Conservation (phyloP, 2,113 vertebrate species). For the Melanotaenia duboulayi region DNA sequence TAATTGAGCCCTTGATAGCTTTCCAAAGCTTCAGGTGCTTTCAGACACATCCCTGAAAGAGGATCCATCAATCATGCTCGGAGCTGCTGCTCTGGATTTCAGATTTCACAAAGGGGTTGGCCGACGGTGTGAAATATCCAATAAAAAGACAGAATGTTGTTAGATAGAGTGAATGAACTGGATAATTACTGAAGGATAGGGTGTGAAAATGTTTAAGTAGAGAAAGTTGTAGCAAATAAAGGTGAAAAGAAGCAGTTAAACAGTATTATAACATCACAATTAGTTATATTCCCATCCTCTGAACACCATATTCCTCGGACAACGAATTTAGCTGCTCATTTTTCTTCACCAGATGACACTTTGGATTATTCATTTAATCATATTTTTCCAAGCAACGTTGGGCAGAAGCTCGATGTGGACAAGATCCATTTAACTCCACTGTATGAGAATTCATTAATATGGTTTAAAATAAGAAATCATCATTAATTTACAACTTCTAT, state of each 20-base stretch:
- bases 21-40: background rate
- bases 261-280: too few relatives aligned
- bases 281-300: too few relatives aligned
- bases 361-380: background rate
- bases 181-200: constrained; percentile 9
- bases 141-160: background rate
- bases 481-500: constrained; percentile 21
- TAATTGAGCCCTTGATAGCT: background rate
- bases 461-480: constrained; percentile 33
- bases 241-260: too few relatives aligned
- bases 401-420: background rate
- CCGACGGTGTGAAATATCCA: constrained; percentile 11
- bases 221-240: too few relatives aligned
- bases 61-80: too few relatives aligned
- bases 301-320: background rate
- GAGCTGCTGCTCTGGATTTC: background rate
- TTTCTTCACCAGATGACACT: background rate
- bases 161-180: background rate
- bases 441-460: too few relatives aligned
- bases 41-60: too few relatives aligned
- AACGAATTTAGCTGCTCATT: background rate
- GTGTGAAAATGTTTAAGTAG: too few relatives aligned
- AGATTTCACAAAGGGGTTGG: background rate
- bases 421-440: background rate
- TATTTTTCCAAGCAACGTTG: background rate